A percentile compares a stretch with the other conserved stretches of the same genome.
These are phyloP conservation scores for Haemorhous mexicanus DNA, from an alignment of 2,113 vertebrate species.

Conservation along the genomic window DNA sequence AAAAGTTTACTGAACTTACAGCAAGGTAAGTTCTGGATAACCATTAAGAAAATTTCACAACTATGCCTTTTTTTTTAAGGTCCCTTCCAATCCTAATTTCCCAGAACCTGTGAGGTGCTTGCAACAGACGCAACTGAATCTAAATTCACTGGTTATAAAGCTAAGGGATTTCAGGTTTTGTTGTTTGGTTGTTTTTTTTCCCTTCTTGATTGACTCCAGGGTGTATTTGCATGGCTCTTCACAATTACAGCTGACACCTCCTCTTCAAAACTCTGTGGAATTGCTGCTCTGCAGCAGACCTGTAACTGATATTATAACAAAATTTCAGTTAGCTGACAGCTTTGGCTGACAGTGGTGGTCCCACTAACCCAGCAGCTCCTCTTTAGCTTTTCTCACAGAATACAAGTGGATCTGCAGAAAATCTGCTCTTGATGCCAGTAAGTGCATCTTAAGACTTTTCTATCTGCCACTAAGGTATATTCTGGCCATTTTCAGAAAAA, in stretches of 20 bases:
- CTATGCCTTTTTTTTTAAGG: not conserved
- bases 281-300: not conserved
- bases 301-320: not conserved
- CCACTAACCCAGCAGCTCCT: not conserved
- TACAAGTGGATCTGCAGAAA: not conserved
- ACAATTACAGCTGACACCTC: not conserved
- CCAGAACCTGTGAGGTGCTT: not conserved
- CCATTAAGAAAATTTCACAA: not conserved
- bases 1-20: not conserved
- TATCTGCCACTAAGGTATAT: not conserved
- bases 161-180: not conserved
- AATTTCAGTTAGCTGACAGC: not conserved
- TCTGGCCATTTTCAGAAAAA: not conserved
- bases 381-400: not conserved
- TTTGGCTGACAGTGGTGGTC: not conserved
- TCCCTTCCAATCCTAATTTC: not conserved
- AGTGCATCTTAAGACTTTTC: not conserved
- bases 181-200: no score
- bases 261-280: not conserved
- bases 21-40: not conserved
- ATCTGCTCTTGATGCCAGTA: not conserved
- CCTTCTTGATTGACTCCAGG: not conserved
- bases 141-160: not conserved
- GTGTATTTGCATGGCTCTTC: not conserved
- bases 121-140: not conserved